Conservation (phyloP, 2,113 vertebrate genomes). For the Microcebus griseorufus region DNA sequence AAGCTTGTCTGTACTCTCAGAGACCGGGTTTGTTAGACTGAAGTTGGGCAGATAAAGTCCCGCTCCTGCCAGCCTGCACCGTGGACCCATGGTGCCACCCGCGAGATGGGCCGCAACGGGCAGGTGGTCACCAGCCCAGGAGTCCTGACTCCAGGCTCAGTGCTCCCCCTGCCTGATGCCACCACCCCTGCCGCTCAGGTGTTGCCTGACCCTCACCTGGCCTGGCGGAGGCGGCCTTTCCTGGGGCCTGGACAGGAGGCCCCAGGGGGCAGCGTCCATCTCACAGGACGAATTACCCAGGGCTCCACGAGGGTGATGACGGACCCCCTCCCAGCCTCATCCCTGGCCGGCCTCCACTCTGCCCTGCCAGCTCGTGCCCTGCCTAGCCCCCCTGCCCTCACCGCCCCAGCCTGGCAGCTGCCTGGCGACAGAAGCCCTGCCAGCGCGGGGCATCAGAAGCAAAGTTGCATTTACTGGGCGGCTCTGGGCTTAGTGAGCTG, state of each 20-base stretch:
- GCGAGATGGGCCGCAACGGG: background rate
- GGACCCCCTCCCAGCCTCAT: background rate
- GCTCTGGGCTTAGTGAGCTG: conserved; percentile 67
- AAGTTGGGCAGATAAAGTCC: background rate
- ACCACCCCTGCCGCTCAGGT: no score
- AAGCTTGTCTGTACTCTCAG: background rate
- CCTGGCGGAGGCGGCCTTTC: background rate
- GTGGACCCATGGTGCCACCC: background rate
- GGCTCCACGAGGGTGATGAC: background rate
- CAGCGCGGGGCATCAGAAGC: conserved; percentile 67
- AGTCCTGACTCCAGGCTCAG: background rate
- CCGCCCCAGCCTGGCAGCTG: conserved; percentile 56
- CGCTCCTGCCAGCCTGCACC: background rate
- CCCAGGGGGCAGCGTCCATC: background rate
- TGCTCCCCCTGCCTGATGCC: background rate
- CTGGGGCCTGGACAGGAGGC: rapidly evolving
- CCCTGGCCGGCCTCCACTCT: background rate
- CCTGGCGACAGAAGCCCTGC: conserved; percentile 63
- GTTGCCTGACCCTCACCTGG: rapidly evolving
- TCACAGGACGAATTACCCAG: background rate
- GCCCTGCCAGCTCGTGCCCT: background rate
- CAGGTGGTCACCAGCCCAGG: background rate
- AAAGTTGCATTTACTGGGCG: conserved; percentile 69
- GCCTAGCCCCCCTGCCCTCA: background rate
- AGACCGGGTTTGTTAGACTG: background rate